Evolutionary conservation across 2,797 vertebrate species (phyloP).

Genomic region (Schizopygopsis pylzovi): DNA sequence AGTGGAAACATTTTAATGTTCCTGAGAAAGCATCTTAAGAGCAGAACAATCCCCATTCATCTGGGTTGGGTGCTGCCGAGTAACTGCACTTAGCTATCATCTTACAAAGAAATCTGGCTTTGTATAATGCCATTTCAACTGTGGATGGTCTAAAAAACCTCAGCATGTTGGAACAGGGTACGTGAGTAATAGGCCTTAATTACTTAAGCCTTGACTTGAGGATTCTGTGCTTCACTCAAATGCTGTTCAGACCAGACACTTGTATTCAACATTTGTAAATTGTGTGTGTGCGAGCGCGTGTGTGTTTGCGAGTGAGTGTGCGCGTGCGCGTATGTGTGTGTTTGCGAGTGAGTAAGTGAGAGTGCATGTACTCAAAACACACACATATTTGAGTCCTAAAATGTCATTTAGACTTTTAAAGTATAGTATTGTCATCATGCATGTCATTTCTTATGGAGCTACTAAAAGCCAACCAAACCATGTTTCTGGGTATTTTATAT

Average conservation of each 20-base stretch:
- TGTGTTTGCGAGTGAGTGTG: too few species aligned
- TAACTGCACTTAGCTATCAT: constrained; percentile 21
- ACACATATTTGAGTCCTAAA: neutral
- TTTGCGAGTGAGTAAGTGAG: too few species aligned
- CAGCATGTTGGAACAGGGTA: neutral
- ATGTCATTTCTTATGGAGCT: neutral
- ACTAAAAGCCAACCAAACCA: neutral
- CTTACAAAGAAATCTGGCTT: neutral
- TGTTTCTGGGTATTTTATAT: neutral
- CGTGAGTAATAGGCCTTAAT: neutral
- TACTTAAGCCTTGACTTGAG: neutral
- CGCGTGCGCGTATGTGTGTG: too few species aligned
- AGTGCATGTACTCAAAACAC: too few species aligned
- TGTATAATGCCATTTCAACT: neutral
- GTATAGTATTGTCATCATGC: neutral
- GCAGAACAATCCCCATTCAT: constrained; percentile 14
- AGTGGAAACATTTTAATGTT: constrained; percentile 24
- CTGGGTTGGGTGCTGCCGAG: neutral
- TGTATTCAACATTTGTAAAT: neutral
- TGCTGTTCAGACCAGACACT: neutral
- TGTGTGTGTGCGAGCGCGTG: too few species aligned
- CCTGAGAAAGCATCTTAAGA: constrained; percentile 20
- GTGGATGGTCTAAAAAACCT: constrained; percentile 1
- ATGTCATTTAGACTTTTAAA: neutral
- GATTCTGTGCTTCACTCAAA: neutral